Percentiles rank a stretch among this genome's conserved stretches.
Conservation (phyloP, 37 sponge, comb jelly and placozoan genomes). For the Cladorhizidae sp. region DNA sequence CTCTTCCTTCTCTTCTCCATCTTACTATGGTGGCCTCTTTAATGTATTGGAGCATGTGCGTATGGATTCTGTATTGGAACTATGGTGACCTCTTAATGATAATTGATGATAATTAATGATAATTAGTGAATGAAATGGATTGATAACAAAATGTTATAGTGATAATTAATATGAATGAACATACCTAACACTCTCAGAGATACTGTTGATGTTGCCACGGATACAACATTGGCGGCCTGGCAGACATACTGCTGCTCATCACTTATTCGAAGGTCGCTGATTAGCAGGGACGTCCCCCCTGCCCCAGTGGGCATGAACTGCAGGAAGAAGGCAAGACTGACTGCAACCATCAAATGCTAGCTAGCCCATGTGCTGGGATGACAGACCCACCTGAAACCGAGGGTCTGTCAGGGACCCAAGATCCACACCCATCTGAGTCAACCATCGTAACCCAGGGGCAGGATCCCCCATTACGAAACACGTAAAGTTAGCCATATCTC, state of each 20-base stretch:
- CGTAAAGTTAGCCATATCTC: slow-evolving; percentile 25
- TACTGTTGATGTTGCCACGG: slow-evolving; percentile 15
- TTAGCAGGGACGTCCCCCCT: not conserved
- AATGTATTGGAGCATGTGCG: too few relatives aligned
- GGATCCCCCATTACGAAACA: slow-evolving; percentile 53
- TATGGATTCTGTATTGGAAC: too few relatives aligned
- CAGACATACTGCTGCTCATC: slow-evolving; percentile 54
- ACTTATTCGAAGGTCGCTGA: not conserved
- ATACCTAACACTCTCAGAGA: slow-evolving; percentile 13
- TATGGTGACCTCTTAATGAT: too few relatives aligned
- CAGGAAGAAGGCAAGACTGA: not conserved
- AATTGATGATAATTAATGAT: too few relatives aligned
- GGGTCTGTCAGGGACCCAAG: slow-evolving; percentile 21
- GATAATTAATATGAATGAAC: not conserved
- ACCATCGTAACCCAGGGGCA: slow-evolving; percentile 44
- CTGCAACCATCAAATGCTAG: not conserved
- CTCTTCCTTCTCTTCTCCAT: too few relatives aligned
- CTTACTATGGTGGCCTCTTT: too few relatives aligned
- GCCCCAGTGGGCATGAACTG: not conserved
- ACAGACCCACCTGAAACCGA: slow-evolving; percentile 36
- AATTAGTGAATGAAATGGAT: too few relatives aligned
- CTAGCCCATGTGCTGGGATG: not conserved
- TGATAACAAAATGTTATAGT: too few relatives aligned
- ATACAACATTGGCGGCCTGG: slow-evolving; percentile 46
- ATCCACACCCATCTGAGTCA: slow-evolving; percentile 11